Evolutionary conservation across 2,113 vertebrate genomes (phyloP).

Genomic region (Corythornis cristatus): DNA sequence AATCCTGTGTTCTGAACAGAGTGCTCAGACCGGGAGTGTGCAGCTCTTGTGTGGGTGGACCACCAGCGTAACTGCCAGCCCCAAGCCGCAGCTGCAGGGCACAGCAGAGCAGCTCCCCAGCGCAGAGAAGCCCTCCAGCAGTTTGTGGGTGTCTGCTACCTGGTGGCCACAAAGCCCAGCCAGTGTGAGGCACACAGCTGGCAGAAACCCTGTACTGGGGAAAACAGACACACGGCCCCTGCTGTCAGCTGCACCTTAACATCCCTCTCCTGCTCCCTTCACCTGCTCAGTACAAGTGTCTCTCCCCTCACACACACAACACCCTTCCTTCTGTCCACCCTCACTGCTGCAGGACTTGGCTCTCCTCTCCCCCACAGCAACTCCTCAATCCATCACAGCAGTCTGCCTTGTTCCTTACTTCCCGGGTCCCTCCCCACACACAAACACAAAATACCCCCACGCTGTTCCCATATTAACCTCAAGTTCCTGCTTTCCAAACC

Average conservation of each 20-base stretch:
- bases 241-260: neutral
- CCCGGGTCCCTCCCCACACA: neutral
- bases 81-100: neutral
- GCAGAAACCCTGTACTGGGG: neutral
- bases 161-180: neutral
- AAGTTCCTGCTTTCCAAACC: slow-evolving; percentile 44
- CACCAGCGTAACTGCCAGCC: neutral
- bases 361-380: neutral
- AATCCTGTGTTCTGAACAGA: neutral
- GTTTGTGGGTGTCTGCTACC: neutral
- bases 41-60: neutral
- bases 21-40: neutral
- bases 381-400: neutral
- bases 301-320: neutral
- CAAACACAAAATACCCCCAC: neutral
- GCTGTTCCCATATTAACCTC: slow-evolving; percentile 39
- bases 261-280: neutral
- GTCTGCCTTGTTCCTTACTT: neutral
- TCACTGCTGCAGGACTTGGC: neutral
- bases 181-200: neutral
- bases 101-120: neutral
- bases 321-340: neutral
- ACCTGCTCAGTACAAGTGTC: neutral
- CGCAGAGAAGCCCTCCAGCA: neutral
- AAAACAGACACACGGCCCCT: neutral